phyloP scores from a whole-genome alignment of 2,888 invertebrate species.

The Hirtodrosophila alboralis region DNA sequence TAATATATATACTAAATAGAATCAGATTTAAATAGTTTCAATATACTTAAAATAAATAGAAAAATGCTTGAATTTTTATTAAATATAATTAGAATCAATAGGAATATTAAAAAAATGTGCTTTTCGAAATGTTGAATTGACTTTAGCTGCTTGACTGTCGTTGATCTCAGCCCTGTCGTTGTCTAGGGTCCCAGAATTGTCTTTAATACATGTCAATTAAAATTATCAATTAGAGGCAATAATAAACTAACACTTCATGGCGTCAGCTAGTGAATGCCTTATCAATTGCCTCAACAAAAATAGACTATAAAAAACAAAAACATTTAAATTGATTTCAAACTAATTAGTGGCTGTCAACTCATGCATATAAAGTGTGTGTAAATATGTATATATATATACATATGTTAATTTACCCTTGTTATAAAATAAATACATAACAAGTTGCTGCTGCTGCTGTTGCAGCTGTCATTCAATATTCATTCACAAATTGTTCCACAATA shows the following conservation, averaged over 20 bases:
- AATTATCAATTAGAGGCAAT: conserved; percentile 2
- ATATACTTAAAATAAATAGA: too few species aligned
- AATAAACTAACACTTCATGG: conserved; percentile 13
- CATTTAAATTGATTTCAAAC: conserved; percentile 53
- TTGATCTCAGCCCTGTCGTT: not conserved
- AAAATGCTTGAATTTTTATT: too few species aligned
- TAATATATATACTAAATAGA: too few species aligned
- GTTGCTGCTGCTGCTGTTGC: conserved; percentile 14
- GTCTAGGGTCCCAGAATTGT: conserved; percentile 8
- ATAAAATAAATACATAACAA: conserved; percentile 37
- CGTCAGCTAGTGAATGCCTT: conserved; percentile 30
- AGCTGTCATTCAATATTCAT: conserved; percentile 45
- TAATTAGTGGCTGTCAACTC: conserved; percentile 51
- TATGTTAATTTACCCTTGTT: conserved; percentile 63
- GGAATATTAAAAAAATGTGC: too few species aligned
- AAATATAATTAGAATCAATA: too few species aligned
- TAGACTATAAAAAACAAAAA: conserved; percentile 2
- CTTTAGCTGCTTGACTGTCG: conserved; percentile 10
- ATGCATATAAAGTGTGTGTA: conserved; percentile 18
- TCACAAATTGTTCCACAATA: conserved; percentile 43
- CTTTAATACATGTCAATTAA: conserved; percentile 27
- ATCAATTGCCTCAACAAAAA: conserved; percentile 30
- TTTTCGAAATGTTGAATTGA: too few species aligned
- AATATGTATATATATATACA: conserved; percentile 27
- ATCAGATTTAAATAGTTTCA: too few species aligned